Percentiles rank a stretch among this genome's conserved stretches.
Evolutionary conservation across 1,140 invertebrate genomes (phyloP).

Genomic region (Neodiprion pinetum): DNA sequence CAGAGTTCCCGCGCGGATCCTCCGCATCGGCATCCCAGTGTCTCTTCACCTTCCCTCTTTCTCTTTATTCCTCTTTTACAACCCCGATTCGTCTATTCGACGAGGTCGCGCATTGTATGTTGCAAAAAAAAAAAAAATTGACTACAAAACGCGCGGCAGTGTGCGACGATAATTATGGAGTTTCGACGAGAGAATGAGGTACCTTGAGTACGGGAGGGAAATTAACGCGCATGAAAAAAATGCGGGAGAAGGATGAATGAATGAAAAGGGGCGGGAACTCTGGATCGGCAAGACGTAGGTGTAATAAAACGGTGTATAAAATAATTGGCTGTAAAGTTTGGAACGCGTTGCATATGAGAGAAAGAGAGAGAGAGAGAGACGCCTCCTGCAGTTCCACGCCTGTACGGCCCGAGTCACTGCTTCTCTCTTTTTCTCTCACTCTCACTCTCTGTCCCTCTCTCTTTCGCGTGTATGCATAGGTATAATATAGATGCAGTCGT

Average conservation of each 20-base stretch:
- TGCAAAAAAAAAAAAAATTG: too few relatives aligned
- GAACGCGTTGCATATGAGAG: slow-evolving; percentile 23
- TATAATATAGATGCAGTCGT: too few relatives aligned
- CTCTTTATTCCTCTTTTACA: too few relatives aligned
- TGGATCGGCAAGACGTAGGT: slow-evolving; percentile 36
- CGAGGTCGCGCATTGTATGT: too few relatives aligned
- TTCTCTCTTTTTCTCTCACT: neutral
- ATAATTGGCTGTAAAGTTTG: slow-evolving; percentile 60
- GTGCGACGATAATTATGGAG: neutral
- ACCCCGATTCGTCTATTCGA: too few relatives aligned
- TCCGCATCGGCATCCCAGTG: too few relatives aligned
- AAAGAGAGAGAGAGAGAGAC: slow-evolving; percentile 19
- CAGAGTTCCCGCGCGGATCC: slow-evolving; percentile 28
- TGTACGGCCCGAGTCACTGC: neutral
- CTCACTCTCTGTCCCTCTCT: neutral
- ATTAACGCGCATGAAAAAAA: too few relatives aligned
- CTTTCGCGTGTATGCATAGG: neutral
- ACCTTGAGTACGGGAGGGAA: too few relatives aligned
- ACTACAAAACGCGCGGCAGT: neutral
- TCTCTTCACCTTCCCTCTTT: too few relatives aligned
- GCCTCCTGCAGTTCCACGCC: slow-evolving; percentile 11
- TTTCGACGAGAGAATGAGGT: too few relatives aligned
- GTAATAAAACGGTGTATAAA: slow-evolving; percentile 54
- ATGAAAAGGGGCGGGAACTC: slow-evolving; percentile 15
- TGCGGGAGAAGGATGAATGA: too few relatives aligned